Conservation (phyloP, 2,888 invertebrate species). For the Stomorhina lunata region DNA sequence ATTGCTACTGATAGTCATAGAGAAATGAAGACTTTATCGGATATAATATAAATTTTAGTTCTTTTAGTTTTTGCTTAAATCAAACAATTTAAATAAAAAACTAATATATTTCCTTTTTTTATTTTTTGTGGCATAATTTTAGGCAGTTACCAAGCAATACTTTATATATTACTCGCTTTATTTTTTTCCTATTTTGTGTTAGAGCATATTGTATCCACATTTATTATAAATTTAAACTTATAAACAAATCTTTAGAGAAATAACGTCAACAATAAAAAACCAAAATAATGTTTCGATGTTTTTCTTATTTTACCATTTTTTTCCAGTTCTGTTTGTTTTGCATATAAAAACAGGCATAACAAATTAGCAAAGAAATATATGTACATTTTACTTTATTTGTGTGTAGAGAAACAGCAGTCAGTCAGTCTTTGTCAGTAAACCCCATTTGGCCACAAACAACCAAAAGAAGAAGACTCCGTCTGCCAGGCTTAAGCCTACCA, state of each 20-base stretch:
- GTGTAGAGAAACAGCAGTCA: too few relatives aligned
- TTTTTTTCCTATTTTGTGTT: not conserved
- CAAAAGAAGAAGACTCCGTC: slow-evolving; percentile 25
- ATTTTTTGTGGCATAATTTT: slow-evolving; percentile 22
- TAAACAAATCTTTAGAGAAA: slow-evolving; percentile 64
- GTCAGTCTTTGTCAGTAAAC: slow-evolving; percentile 26
- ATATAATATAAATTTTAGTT: too few relatives aligned
- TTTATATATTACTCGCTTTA: not conserved
- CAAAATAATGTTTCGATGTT: slow-evolving; percentile 44
- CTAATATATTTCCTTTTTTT: not conserved
- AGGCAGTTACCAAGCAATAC: slow-evolving; percentile 4
- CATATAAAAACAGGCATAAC: slow-evolving; percentile 38
- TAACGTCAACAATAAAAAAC: slow-evolving; percentile 61
- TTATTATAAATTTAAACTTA: slow-evolving; percentile 55
- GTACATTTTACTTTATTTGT: not conserved
- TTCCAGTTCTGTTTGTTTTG: not conserved
- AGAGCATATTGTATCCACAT: slow-evolving; percentile 53
- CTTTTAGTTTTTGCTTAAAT: too few relatives aligned
- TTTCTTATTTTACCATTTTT: not conserved
- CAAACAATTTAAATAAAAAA: slow-evolving; percentile 41
- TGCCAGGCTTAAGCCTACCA: slow-evolving; percentile 45
- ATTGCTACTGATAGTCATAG: too few relatives aligned
- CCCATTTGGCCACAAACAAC: slow-evolving; percentile 47
- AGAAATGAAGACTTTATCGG: too few relatives aligned
- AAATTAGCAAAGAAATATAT: slow-evolving; percentile 5